Evolutionary conservation across 2,113 vertebrate species (phyloP), one percentile per base, ranked within the genome.

Genomic region (Aegotheles bennettii): DNA sequence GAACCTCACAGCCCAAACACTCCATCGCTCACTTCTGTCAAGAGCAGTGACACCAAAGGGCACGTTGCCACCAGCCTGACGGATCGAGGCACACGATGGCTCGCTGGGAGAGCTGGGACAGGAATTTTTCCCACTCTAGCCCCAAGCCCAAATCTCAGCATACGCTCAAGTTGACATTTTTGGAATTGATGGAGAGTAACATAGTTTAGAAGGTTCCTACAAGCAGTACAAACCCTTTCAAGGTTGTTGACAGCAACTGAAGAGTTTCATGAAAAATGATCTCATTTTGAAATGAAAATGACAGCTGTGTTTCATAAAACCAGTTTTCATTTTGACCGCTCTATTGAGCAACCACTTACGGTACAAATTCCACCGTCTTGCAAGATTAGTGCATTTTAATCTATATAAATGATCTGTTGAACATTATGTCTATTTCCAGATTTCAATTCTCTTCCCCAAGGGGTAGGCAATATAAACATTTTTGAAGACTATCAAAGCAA

Each of bases 61-160:
- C 6, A 0, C 12, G 1, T 23, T 38, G 77, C 40, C 20, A 6
- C 59, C 24, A 50, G 76, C 40, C 23, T n/a, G 24, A 20, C 16
- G 50, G 65, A 38, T 31, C 0, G 0, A 56, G 16, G 53, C 33
- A 78, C 6, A 0, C 10, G n/a, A 42, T 2, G 4, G 33, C 20
- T 86, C 26, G n/a, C 26, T 0, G 0, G 7, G 59, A 89, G 45
- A 77, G 20, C 35, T 0, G 6, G 26, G 61, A 59, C 24, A 33
- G 19, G 65, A 71, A 24, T 38, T 61, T 51, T 70, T 42, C 21
- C 60, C 47, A 28, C 18, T 65, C 11, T 1, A 38, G 42, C 9
- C 40, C 40, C 59, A 60, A 73, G 50, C 31, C 47, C 68, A 91
- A 77, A 89, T 43, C 11, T 16, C 77, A 84, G 17, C 6, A 7